Evolutionary conservation across 2,113 vertebrate genomes (phyloP), one percentile per base, ranked within the genome.

Genomic region (Microcebus jonahi): DNA sequence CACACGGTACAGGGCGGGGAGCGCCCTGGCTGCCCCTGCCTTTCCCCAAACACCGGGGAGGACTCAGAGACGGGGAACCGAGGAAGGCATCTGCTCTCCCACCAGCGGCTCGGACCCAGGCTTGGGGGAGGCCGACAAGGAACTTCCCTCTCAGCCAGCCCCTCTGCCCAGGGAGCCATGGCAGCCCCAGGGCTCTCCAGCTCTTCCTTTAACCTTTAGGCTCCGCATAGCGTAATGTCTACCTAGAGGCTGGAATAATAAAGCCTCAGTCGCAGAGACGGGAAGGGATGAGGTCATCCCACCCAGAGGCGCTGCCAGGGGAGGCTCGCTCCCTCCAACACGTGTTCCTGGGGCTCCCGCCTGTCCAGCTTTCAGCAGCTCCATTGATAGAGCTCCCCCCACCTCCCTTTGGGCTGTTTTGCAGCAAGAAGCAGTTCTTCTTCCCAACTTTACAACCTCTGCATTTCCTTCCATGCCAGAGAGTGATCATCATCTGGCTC

Each of bases 191-290:
- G 39, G 68, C 13, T 1, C 79, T 36, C 83, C 95, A 92, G 71
- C 91, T 92, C 96, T 90, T 94, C 96, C 92, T 95, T 63, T 97
- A 97, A 98, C 97, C 97, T 98, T 97, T 97, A 97, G 97, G 96
- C 80, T 92, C 50, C 6, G 91, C 88, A 98, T 98, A 90, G 96
- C 95, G 97, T 98, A 39, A 98, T 96, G 98, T 98, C 98, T 98
- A 95, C 97, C 97, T 96, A 94, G 87, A 95, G 71, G 83, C 95
- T 95, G 90, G 93, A 97, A 98, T 97, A 98, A 98, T 97, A 97
- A 95, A 94, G 67, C 90, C 94, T 96, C 61, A 92, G 97, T 96
- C 12, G 0, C 90, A 34, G 84, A 97, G 95, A 84, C 23, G 80
- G 94, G 93, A 97, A 97, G 67, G 59, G 90, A 97, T 98, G 98